phyloP scores from a whole-genome alignment of 2,888 invertebrate species.

The Himalopsyche japonica region DNA sequence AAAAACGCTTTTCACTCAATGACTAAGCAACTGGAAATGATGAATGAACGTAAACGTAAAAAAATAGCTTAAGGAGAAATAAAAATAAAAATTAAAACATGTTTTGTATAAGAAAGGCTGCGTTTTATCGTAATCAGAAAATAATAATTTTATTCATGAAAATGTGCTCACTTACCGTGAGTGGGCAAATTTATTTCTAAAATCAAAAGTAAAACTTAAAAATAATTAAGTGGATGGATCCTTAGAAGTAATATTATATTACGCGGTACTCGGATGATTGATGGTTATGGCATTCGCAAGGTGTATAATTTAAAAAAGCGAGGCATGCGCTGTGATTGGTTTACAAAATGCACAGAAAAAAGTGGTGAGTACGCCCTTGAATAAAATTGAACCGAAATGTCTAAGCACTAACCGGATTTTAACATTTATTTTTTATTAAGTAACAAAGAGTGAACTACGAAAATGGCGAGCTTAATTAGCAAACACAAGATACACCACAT shows the following conservation, averaged over 20 bases:
- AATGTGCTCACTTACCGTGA: background rate
- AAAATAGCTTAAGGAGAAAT: too few species aligned
- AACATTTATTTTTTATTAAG: background rate
- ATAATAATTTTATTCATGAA: background rate
- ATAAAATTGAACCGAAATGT: background rate
- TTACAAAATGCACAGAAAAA: background rate
- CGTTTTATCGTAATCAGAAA: background rate
- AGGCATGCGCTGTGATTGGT: background rate
- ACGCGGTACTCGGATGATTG: background rate
- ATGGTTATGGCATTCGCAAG: background rate
- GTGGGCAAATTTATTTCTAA: background rate
- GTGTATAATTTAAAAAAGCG: background rate
- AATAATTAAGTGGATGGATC: background rate
- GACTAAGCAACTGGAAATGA: too few species aligned
- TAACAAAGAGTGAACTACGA: background rate
- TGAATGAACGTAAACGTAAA: too few species aligned
- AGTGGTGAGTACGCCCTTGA: background rate
- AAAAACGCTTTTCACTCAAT: too few species aligned
- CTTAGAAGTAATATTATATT: background rate
- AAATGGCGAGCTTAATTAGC: background rate
- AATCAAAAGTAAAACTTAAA: background rate
- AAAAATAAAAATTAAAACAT: too few species aligned
- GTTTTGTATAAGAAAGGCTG: background rate
- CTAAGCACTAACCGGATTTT: background rate
- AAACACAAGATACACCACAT: background rate